phyloP scores from a whole-genome alignment of 2,888 invertebrate species.

The Axea sp. region DNA sequence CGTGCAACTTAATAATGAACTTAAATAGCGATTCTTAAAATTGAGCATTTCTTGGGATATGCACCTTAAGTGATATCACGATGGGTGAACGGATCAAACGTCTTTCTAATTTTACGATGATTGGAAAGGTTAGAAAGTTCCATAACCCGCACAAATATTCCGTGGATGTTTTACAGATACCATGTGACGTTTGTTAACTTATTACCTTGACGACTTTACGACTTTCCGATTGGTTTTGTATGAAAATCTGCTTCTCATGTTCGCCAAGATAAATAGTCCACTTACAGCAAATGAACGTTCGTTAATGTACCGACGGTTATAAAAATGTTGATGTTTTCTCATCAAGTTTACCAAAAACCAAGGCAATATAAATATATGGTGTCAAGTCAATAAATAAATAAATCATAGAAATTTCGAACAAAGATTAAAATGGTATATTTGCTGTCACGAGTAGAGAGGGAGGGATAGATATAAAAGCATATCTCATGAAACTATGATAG shows the following conservation, averaged over 20 bases:
- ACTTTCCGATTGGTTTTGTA: slow-evolving; percentile 42
- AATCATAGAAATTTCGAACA: no score
- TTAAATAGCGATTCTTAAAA: slow-evolving; percentile 46
- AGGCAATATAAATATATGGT: slow-evolving; percentile 1
- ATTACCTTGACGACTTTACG: slow-evolving; percentile 40
- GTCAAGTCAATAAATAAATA: no score
- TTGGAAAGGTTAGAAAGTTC: slow-evolving; percentile 62
- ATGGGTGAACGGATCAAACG: slow-evolving; percentile 59
- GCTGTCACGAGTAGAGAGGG: no score
- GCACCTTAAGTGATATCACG: slow-evolving; percentile 49
- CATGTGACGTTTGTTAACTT: slow-evolving; percentile 44
- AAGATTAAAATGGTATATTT: no score
- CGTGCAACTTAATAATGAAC: slow-evolving; percentile 44
- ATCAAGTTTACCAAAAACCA: slow-evolving; percentile 8
- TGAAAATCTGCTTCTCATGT: slow-evolving; percentile 50
- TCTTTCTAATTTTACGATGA: slow-evolving; percentile 62
- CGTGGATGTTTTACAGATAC: slow-evolving; percentile 50
- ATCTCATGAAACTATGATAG: slow-evolving; percentile 21
- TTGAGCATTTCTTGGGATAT: slow-evolving; percentile 47
- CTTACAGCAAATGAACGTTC: slow-evolving; percentile 21
- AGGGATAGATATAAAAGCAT: slow-evolving; percentile 18
- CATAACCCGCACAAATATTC: slow-evolving; percentile 54
- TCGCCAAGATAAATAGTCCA: slow-evolving; percentile 38
- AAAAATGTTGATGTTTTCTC: slow-evolving; percentile 12
- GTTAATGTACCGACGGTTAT: slow-evolving; percentile 13